A percentile compares a stretch with the other conserved stretches of the same genome.
These are phyloP conservation scores for Sceloporus tristichus DNA, from an alignment of 2,113 vertebrate species.

Conservation along the genomic window DNA sequence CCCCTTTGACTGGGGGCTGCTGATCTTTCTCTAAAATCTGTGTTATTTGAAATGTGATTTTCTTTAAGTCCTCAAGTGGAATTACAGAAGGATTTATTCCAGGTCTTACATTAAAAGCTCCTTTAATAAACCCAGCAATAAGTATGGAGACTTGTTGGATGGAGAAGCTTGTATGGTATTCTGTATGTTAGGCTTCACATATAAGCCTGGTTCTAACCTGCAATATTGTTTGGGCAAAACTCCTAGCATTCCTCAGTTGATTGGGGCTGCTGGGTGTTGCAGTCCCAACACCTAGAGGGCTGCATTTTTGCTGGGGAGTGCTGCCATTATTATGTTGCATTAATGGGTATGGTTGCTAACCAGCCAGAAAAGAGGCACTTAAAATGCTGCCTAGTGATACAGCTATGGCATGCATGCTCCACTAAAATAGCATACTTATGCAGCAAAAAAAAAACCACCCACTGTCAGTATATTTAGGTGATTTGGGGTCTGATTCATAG, in stretches of 20 bases:
- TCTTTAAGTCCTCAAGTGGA: neutral
- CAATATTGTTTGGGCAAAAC: too few species aligned
- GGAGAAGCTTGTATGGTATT: neutral
- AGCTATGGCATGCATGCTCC: neutral
- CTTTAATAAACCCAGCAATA: neutral
- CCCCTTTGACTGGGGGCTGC: neutral
- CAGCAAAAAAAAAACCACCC: neutral
- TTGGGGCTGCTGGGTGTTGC: too few species aligned
- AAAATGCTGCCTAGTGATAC: too few species aligned
- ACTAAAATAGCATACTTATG: neutral
- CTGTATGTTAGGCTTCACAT: neutral
- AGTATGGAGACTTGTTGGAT: neutral
- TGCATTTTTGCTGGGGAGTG: too few species aligned
- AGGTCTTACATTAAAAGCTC: neutral
- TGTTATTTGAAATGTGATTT: neutral
- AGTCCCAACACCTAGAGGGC: too few species aligned
- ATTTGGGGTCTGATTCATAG: neutral
- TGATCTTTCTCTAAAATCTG: neutral
- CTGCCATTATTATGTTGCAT: too few species aligned
- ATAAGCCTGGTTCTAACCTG: neutral
- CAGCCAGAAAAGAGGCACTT: too few species aligned
- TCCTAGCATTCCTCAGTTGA: too few species aligned
- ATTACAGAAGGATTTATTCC: neutral
- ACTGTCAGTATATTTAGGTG: neutral
- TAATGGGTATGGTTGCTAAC: too few species aligned